A percentile compares a stretch with the other conserved stretches of the same genome.
phyloP scores from a whole-genome alignment of 2,888 invertebrate genomes.

The Acrobasis repandana region DNA sequence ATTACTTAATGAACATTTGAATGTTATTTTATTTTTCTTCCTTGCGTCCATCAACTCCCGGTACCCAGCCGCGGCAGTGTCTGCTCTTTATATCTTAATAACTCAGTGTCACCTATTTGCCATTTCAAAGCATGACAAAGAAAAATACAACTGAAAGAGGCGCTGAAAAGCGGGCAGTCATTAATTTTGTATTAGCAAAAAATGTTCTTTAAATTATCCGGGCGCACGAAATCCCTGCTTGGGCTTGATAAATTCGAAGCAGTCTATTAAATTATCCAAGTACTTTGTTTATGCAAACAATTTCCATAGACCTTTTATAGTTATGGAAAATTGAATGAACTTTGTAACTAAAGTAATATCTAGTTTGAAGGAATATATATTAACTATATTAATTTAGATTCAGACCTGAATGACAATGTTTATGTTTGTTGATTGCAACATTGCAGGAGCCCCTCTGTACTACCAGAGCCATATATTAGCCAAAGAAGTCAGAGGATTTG shows the following conservation, averaged over 20 bases:
- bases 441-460: too few relatives aligned
- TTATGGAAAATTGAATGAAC: not conserved
- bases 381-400: too few relatives aligned
- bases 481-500: too few relatives aligned
- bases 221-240: conserved; percentile 30
- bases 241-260: conserved; percentile 33
- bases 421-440: too few relatives aligned
- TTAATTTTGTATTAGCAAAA: conserved; percentile 46
- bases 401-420: too few relatives aligned
- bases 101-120: conserved; percentile 16
- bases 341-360: not conserved
- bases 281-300: conserved; percentile 7
- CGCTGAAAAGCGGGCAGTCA: conserved; percentile 32
- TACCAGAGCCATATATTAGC: too few relatives aligned
- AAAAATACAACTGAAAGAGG: conserved; percentile 28
- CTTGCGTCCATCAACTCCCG: too few relatives aligned
- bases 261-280: conserved; percentile 20
- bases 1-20: too few relatives aligned
- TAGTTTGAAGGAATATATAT: too few relatives aligned
- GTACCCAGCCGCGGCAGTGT: not conserved
- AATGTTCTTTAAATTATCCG: conserved; percentile 39
- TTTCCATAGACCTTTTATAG: not conserved
- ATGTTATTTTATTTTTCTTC: too few relatives aligned
- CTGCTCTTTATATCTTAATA: not conserved
- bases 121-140: conserved; percentile 28